A percentile compares a stretch with the other conserved stretches of the same genome.
phyloP scores from a whole-genome alignment of 1,140 invertebrate species.

The Oryctes rhinoceros region DNA sequence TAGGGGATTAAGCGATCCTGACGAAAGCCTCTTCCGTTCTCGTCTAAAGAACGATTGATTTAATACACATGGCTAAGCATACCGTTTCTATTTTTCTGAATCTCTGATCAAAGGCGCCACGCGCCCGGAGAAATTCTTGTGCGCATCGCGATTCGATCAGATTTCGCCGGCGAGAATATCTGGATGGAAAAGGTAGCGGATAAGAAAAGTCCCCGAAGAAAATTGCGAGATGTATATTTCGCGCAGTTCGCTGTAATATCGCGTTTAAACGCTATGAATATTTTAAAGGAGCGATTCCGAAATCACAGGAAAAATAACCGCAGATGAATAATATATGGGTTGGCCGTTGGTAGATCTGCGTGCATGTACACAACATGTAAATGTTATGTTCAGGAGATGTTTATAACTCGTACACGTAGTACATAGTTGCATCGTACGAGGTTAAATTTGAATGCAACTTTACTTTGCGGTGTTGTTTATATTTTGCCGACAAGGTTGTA shows the following conservation, averaged over 20 bases:
- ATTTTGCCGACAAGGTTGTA: no score
- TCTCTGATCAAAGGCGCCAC: constrained; percentile 22
- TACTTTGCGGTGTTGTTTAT: no score
- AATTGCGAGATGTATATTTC: constrained; percentile 30
- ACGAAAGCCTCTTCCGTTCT: neutral
- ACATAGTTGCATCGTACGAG: neutral
- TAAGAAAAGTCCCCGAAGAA: neutral
- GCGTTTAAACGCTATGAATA: constrained; percentile 30
- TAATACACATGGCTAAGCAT: constrained; percentile 30
- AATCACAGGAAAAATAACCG: constrained; percentile 13
- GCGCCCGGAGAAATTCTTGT: neutral
- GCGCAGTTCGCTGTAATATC: constrained; percentile 21
- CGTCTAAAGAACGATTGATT: neutral
- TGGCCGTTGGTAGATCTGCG: neutral
- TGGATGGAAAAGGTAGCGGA: neutral
- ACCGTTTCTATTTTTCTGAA: constrained; percentile 27
- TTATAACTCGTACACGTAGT: no score
- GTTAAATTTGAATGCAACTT: no score
- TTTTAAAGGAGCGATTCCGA: constrained; percentile 1
- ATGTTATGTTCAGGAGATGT: no score
- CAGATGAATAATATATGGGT: constrained; percentile 17
- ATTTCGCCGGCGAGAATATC: constrained; percentile 12
- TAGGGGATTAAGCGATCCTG: constrained; percentile 24
- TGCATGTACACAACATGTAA: neutral
- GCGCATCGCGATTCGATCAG: neutral